phyloP scores from a whole-genome alignment of 1,140 invertebrate species.

The Pogonomyrmex californicus region DNA sequence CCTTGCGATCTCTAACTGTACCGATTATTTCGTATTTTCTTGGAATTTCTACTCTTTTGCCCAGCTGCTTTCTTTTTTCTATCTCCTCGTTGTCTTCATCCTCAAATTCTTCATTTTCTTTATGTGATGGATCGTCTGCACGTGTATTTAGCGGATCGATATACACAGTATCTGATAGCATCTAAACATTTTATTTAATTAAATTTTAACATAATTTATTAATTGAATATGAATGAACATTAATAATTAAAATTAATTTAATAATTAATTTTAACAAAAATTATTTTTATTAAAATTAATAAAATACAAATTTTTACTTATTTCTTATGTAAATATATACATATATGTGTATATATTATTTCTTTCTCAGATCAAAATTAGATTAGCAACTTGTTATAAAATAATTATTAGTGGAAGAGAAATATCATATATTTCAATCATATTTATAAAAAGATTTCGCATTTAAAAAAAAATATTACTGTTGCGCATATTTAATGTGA shows the following conservation, averaged over 20 bases:
- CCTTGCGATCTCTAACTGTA: constrained; percentile 71
- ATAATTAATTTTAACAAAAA: not conserved
- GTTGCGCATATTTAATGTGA: not conserved
- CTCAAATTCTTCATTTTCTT: constrained; percentile 27
- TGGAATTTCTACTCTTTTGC: not conserved
- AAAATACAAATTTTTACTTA: too few species aligned
- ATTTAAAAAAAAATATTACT: not conserved
- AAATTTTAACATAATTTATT: not conserved
- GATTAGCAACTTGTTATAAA: not conserved
- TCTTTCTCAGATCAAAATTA: not conserved
- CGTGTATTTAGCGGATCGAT: constrained; percentile 66
- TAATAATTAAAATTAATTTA: constrained; percentile 1
- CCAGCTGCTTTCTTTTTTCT: constrained; percentile 27
- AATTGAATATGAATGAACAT: not conserved
- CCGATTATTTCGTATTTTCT: constrained; percentile 78
- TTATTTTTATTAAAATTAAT: too few species aligned
- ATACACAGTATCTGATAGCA: constrained; percentile 54
- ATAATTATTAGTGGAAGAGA: not conserved
- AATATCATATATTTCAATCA: not conserved
- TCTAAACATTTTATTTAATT: constrained; percentile 48
- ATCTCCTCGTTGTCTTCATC: constrained; percentile 6
- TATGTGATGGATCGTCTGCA: not conserved
- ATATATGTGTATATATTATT: not conserved
- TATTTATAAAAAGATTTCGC: not conserved
- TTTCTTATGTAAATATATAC: not conserved